phyloP scores from a whole-genome alignment of 1,140 invertebrate species.

The Heliconius hermathena region DNA sequence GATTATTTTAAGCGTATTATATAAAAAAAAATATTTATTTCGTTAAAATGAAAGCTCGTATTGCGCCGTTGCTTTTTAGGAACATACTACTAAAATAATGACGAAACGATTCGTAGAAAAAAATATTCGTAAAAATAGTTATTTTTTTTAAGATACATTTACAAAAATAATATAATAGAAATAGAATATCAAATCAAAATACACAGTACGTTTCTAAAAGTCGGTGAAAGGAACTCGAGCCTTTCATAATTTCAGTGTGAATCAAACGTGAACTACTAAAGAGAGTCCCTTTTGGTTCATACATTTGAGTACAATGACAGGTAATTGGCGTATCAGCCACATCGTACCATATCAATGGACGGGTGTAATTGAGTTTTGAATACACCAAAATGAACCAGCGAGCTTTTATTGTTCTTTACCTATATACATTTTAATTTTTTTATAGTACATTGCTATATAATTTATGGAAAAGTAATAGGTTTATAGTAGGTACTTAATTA shows the following conservation, averaged over 20 bases:
- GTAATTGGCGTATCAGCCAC: slow-evolving; percentile 37
- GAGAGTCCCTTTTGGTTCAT: slow-evolving; percentile 24
- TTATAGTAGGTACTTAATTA: too few species aligned
- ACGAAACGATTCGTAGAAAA: background rate
- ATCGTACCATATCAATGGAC: slow-evolving; percentile 27
- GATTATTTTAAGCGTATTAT: too few species aligned
- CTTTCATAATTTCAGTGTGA: slow-evolving; percentile 21
- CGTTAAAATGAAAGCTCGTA: too few species aligned
- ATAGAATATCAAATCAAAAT: background rate
- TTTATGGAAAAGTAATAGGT: too few species aligned
- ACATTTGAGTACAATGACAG: slow-evolving; percentile 31
- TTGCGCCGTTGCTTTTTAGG: too few species aligned
- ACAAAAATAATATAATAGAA: background rate
- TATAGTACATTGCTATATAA: too few species aligned
- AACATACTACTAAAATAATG: too few species aligned
- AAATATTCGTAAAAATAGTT: background rate
- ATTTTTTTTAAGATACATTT: background rate
- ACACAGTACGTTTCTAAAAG: background rate
- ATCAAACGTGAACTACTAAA: slow-evolving; percentile 25
- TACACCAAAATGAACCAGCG: slow-evolving; percentile 24
- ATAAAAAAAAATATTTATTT: too few species aligned
- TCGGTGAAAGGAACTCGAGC: background rate
- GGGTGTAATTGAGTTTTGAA: slow-evolving; percentile 33
- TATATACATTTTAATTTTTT: background rate
- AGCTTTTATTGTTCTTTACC: background rate